These are phyloP conservation scores for Spisula subtruncata DNA, from an alignment of 2,888 invertebrate genomes.

Conservation along the genomic window DNA sequence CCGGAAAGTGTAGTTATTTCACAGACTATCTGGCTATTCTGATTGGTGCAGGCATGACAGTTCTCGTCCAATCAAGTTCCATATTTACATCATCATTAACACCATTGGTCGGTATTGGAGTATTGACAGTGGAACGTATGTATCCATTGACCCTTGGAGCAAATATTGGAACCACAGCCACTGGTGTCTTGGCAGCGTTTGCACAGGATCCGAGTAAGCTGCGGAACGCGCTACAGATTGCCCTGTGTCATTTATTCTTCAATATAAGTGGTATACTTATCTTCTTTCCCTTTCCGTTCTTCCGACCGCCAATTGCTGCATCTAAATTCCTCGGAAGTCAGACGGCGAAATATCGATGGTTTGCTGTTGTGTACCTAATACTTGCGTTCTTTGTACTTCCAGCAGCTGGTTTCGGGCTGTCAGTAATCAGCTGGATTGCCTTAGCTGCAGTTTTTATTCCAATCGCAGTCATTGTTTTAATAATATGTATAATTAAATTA, in stretches of 20 bases:
- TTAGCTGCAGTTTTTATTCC: conserved; percentile 83
- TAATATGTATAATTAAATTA: conserved; percentile 83
- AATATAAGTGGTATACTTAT: conserved; percentile 88
- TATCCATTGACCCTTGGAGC: conserved; percentile 90
- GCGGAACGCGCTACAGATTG: conserved; percentile 81
- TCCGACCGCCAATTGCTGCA: conserved; percentile 89
- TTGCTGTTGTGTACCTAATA: conserved; percentile 88
- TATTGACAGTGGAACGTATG: conserved; percentile 89
- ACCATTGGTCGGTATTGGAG: conserved; percentile 90
- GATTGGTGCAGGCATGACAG: conserved; percentile 89
- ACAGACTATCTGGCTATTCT: conserved; percentile 89
- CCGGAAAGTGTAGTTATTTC: conserved; percentile 86
- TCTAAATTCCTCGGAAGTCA: conserved; percentile 89
- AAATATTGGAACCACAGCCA: conserved; percentile 90
- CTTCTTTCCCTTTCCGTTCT: conserved; percentile 89
- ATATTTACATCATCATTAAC: conserved; percentile 90
- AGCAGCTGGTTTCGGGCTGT: conserved; percentile 82
- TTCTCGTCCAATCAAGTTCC: conserved; percentile 90
- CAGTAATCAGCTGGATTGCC: conserved; percentile 80
- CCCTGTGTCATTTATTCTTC: conserved; percentile 87
- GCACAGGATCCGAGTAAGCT: conserved; percentile 86
- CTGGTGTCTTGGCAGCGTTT: conserved; percentile 88
- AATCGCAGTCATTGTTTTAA: conserved; percentile 73
- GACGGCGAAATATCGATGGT: conserved; percentile 90
- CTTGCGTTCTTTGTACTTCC: conserved; percentile 85